Base-by-base conservation (phyloP, 2,888 invertebrate species). In the Drosophila buzzatii region DNA sequence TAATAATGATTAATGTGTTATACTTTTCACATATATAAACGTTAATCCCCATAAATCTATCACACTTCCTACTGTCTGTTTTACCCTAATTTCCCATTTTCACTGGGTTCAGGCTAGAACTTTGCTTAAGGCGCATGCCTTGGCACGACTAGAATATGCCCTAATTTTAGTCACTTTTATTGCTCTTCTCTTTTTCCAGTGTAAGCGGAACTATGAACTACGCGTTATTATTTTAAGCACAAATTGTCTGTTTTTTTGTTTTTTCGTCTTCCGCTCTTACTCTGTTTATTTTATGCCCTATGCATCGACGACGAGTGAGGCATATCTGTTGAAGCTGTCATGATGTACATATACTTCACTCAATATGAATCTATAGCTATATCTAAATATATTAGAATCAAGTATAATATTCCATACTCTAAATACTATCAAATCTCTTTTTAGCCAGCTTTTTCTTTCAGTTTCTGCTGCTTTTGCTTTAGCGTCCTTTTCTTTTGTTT, bases 181-280 rank as follows among this genome's bases (percentile, higher is more conserved):
- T n/a, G 3, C 18, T 39, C 8, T 3, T 6, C 0, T 6, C 65
- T 51, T 59, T 5, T 39, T 12, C 2, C 49, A 63, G 70, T 79
- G 73, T 39, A 77, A 53, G 41, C 81, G 81, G 58, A 80, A 70
- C 68, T 70, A 52, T 62, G 45, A 76, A 51, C 55, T 20, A 49
- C 49, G 55, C 59, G 52, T 68, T 82, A 73, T 80, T 79, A 82
- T 82, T 76, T 62, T 37, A 76, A 58, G 53, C 49, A 45, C 37
- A 39, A 59, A n/a, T 49, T 23, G 12, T 63, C 47, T 47, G n/a
- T 35, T 9, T 31, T n/a, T 20, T 27, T 37, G 27, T 16, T 27
- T 27, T 27, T 27, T 4, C 47, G n/a, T 35, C 44, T 53, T 10
- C 16, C n/a, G 42, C 8, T 58, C 41, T 56, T 42, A 3, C 37